Conservation (phyloP, 2,797 vertebrate species). For the Acipenser oxyrinchus region DNA sequence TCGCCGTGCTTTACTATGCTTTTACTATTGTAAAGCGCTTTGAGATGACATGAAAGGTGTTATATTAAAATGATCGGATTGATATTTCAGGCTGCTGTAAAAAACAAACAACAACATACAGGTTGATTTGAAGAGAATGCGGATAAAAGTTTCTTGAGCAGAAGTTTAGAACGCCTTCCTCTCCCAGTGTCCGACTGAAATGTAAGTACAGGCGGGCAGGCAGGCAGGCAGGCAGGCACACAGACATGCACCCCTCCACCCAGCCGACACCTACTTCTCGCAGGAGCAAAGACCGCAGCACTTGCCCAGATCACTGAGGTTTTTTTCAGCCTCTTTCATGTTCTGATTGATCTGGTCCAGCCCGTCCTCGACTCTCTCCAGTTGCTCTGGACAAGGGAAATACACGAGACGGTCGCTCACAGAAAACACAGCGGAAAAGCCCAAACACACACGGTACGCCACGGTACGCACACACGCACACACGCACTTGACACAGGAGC, state of each 20-base stretch:
- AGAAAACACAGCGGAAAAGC: background rate
- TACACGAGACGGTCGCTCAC: no score
- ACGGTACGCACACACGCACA: background rate
- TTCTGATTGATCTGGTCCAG: constrained; percentile 67
- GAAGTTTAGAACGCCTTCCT: no score
- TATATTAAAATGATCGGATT: no score
- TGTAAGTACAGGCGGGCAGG: constrained; percentile 8
- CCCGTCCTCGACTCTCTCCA: constrained; percentile 63
- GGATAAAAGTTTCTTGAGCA: no score
- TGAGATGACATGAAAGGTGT: no score
- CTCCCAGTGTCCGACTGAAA: background rate
- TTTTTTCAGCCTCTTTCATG: constrained; percentile 70
- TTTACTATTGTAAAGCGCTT: no score
- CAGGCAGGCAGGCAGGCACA: constrained; percentile 10
- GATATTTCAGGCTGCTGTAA: no score
- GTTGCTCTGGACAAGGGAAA: constrained; percentile 50
- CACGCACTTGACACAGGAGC: constrained; percentile 6
- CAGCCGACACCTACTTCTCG: constrained; percentile 49
- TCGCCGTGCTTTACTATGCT: no score
- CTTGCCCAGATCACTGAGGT: constrained; percentile 61
- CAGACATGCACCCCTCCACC: constrained; percentile 2
- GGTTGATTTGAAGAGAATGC: no score
- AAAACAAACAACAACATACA: no score
- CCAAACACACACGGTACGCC: background rate
- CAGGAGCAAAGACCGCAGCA: constrained; percentile 56